A percentile compares a stretch with the other conserved stretches of the same genome.
These are phyloP conservation scores for Clarias batrachus DNA, from an alignment of 2,113 vertebrate species.

Conservation along the genomic window DNA sequence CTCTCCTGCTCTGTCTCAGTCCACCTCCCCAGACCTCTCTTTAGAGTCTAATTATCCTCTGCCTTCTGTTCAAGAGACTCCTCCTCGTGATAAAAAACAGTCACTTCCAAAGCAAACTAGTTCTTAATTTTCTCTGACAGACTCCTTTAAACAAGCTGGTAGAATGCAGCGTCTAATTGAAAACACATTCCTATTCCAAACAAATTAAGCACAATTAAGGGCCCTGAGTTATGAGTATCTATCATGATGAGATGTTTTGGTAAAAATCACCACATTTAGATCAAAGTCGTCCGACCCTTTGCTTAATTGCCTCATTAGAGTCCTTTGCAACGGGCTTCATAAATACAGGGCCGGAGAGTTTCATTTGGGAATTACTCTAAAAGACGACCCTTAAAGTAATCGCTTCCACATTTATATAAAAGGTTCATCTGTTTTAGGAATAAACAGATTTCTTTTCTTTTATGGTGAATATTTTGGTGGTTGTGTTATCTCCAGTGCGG, in stretches of 20 bases:
- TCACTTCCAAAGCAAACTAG: conserved; percentile 88
- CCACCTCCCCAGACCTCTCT: conserved; percentile 60
- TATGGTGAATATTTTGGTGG: conserved; percentile 63
- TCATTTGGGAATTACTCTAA: conserved; percentile 93
- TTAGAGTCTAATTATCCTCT: conserved; percentile 79
- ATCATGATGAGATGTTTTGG: conserved; percentile 98
- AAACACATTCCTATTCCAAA: conserved; percentile 99
- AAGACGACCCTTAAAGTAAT: conserved; percentile 94
- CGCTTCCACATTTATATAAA: conserved; percentile 92
- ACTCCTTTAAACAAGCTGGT: conserved; percentile 89
- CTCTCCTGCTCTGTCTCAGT: conserved; percentile 31
- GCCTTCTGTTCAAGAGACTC: conserved; percentile 80
- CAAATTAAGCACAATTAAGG: conserved; percentile 99
- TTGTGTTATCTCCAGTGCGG: conserved; percentile 64
- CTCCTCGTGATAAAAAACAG: conserved; percentile 93
- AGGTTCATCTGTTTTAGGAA: conserved; percentile 75
- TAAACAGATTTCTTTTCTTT: conserved; percentile 72
- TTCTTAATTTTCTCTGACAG: conserved; percentile 99
- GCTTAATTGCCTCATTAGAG: conserved; percentile 99
- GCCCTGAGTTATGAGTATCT: conserved; percentile 99
- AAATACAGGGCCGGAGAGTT: conserved; percentile 88
- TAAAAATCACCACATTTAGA: conserved; percentile 99
- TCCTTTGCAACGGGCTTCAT: conserved; percentile 86
- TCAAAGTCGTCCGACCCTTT: conserved; percentile 93
- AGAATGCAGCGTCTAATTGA: conserved; percentile 94